Evolutionary conservation across 1,140 invertebrate genomes (phyloP).

Genomic region (Archivesica marissinica): DNA sequence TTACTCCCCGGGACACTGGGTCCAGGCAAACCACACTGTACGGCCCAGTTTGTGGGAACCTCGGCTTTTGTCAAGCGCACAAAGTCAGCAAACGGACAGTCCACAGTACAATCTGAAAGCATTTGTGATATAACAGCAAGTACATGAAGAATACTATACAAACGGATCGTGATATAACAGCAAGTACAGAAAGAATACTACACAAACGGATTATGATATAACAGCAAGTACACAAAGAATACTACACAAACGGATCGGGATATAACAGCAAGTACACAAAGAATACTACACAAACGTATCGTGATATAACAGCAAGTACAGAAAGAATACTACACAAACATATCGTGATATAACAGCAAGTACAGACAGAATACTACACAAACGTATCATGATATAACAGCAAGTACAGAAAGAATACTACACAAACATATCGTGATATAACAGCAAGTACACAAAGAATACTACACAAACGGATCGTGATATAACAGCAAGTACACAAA

Average conservation of each 20-base stretch:
- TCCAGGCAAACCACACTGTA: slow-evolving; percentile 34
- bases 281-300: background rate
- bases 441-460: too few relatives aligned
- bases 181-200: background rate
- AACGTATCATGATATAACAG: too few relatives aligned
- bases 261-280: background rate
- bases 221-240: background rate
- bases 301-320: background rate
- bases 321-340: too few relatives aligned
- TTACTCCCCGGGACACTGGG: background rate
- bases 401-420: too few relatives aligned
- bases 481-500: too few relatives aligned
- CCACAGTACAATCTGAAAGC: slow-evolving; percentile 37
- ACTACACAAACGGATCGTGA: too few relatives aligned
- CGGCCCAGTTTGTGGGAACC: slow-evolving; percentile 45
- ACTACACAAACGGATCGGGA: background rate
- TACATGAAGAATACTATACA: background rate
- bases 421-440: too few relatives aligned
- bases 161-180: background rate
- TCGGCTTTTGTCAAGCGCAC: slow-evolving; percentile 34
- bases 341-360: too few relatives aligned
- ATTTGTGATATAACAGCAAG: too few relatives aligned
- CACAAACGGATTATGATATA: background rate
- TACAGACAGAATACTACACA: too few relatives aligned
- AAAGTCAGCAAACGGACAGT: slow-evolving; percentile 59